phyloP scores from a whole-genome alignment of 2,888 invertebrate genomes.

The Alentia gelatinosa region DNA sequence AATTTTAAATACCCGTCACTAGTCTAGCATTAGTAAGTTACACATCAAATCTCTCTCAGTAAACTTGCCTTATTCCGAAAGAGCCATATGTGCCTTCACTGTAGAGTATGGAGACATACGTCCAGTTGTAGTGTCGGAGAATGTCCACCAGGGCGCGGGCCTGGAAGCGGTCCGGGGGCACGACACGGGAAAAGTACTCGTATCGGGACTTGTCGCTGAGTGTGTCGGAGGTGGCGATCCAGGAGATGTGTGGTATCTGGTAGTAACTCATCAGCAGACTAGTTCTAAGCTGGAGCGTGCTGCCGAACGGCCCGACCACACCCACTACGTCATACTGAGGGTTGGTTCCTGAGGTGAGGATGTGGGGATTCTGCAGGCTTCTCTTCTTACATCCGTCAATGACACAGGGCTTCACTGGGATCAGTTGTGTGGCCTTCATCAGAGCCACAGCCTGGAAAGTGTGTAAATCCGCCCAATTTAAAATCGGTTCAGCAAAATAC shows the following conservation, averaged over 20 bases:
- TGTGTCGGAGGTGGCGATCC: slow-evolving; percentile 63
- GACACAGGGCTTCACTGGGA: background rate
- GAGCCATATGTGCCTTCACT: slow-evolving; percentile 64
- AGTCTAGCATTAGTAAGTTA: no score
- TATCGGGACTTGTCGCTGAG: slow-evolving; percentile 63
- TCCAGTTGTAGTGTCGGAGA: slow-evolving; percentile 63
- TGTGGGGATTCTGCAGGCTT: background rate
- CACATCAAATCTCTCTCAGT: no score
- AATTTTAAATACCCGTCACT: no score
- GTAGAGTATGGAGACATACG: slow-evolving; percentile 65
- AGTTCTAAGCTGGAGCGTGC: background rate
- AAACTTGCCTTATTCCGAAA: slow-evolving; percentile 59
- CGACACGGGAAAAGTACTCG: slow-evolving; percentile 64
- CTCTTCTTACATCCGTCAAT: background rate
- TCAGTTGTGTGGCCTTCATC: background rate
- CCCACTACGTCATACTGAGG: background rate
- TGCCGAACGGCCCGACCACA: slow-evolving; percentile 11
- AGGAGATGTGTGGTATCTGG: slow-evolving; percentile 64
- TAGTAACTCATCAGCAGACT: slow-evolving; percentile 56
- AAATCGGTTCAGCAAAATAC: no score
- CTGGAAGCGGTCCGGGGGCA: slow-evolving; percentile 66
- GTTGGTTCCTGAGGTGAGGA: background rate
- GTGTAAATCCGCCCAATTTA: no score
- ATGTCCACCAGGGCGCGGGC: slow-evolving; percentile 64
- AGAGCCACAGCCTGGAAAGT: background rate